Evolutionary conservation across 2,888 invertebrate genomes (phyloP).

Genomic region (Orthonevra nobilis): DNA sequence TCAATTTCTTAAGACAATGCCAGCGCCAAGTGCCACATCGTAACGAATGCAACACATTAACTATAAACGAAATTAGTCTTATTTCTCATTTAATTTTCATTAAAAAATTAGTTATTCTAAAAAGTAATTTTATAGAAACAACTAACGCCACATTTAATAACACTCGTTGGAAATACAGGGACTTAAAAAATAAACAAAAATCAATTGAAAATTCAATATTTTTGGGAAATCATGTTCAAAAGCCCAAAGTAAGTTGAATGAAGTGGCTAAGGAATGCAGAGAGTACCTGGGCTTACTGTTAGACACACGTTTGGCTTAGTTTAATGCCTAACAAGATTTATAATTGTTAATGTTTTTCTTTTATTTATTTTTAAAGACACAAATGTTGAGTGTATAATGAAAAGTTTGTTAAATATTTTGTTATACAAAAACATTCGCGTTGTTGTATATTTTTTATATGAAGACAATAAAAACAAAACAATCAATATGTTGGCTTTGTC

Average conservation of each 20-base stretch:
- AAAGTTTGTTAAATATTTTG: no score
- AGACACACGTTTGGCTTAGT: slow-evolving; percentile 64
- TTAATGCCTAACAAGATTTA: slow-evolving; percentile 54
- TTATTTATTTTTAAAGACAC: background rate
- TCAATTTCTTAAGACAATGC: slow-evolving; percentile 38
- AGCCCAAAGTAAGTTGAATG: slow-evolving; percentile 31
- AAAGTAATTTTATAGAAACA: background rate
- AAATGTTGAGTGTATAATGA: slow-evolving; percentile 13
- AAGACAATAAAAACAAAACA: slow-evolving; percentile 52
- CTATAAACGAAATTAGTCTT: background rate
- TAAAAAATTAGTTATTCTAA: background rate
- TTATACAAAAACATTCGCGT: slow-evolving; percentile 39
- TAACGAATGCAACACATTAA: slow-evolving; percentile 61
- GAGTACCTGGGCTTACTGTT: slow-evolving; percentile 41
- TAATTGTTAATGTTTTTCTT: slow-evolving; percentile 30
- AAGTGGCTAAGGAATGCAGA: slow-evolving; percentile 12
- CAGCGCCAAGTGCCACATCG: slow-evolving; percentile 58
- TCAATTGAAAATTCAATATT: background rate
- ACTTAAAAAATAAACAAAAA: slow-evolving; percentile 23
- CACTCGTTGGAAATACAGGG: slow-evolving; percentile 52
- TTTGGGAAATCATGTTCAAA: background rate
- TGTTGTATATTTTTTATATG: slow-evolving; percentile 57
- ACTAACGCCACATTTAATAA: background rate
- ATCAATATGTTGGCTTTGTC: no score
- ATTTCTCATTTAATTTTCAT: background rate